phyloP scores from a whole-genome alignment of 1,140 invertebrate genomes.

The Condylostylus longicornis region DNA sequence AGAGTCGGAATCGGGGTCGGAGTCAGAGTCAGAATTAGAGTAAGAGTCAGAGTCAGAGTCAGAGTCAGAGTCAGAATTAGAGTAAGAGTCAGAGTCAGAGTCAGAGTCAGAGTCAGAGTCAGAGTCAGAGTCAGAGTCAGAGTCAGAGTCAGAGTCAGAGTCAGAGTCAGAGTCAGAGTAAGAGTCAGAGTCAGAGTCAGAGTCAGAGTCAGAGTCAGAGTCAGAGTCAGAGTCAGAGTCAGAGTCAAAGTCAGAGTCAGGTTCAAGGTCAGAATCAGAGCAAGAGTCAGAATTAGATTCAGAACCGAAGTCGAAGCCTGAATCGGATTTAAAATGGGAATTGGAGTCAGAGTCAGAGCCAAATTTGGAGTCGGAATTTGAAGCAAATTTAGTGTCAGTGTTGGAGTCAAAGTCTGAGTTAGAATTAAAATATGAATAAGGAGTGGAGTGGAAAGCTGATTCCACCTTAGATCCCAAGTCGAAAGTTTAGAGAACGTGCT shows the following conservation, averaged over 20 bases:
- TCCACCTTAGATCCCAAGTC: no score
- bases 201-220: conserved; percentile 4
- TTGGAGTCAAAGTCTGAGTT: no score
- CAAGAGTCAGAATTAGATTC: conserved; percentile 4
- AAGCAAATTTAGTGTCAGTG: no score
- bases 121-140: conserved; percentile 4
- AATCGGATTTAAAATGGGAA: no score
- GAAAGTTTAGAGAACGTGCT: no score
- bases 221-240: conserved; percentile 4
- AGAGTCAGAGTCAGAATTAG: background rate
- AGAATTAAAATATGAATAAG: no score
- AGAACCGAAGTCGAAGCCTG: background rate
- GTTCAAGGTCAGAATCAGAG: conserved; percentile 4
- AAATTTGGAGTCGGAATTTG: no score
- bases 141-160: background rate
- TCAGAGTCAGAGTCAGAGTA: background rate
- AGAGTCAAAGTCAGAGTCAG: conserved; percentile 4
- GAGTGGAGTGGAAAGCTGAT: no score
- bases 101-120: conserved; percentile 4
- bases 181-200: conserved; percentile 4
- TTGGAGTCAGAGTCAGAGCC: no score
- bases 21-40: no score
- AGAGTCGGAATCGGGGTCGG: no score
- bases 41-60: background rate
- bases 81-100: background rate